phyloP scores from a whole-genome alignment of 1,140 invertebrate genomes.

The Apis laboriosa region DNA sequence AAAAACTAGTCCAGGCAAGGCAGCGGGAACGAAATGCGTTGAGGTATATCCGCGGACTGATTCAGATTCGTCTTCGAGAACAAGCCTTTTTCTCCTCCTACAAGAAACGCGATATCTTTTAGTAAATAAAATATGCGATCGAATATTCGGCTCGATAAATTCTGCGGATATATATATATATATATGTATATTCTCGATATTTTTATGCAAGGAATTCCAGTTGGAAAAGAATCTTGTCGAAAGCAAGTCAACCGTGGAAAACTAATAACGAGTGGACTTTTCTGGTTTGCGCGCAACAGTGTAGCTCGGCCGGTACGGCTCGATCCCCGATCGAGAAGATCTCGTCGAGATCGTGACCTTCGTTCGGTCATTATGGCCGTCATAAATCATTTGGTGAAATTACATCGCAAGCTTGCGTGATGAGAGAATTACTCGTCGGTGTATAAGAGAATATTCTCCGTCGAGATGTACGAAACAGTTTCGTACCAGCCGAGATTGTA shows the following conservation, averaged over 20 bases:
- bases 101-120: no score
- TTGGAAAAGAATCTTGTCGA: slow-evolving; percentile 11
- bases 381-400: slow-evolving; percentile 70
- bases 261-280: slow-evolving; percentile 30
- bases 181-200: no score
- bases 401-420: slow-evolving; percentile 66
- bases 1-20: slow-evolving; percentile 32
- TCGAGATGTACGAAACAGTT: slow-evolving; percentile 49
- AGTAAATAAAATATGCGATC: no score
- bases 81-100: background rate
- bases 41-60: background rate
- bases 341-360: slow-evolving; percentile 68
- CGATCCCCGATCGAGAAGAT: slow-evolving; percentile 64
- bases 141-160: no score
- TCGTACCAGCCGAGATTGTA: background rate
- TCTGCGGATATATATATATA: no score
- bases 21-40: slow-evolving; percentile 1
- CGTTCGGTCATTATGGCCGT: slow-evolving; percentile 65
- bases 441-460: slow-evolving; percentile 56
- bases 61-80: slow-evolving; percentile 6
- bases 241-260: slow-evolving; percentile 18
- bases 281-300: slow-evolving; percentile 8
- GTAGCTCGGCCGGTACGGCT: background rate
- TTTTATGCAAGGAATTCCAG: no score
- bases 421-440: slow-evolving; percentile 68